phyloP scores from a whole-genome alignment of 2,113 vertebrate genomes.

The Struthidea cinerea region DNA sequence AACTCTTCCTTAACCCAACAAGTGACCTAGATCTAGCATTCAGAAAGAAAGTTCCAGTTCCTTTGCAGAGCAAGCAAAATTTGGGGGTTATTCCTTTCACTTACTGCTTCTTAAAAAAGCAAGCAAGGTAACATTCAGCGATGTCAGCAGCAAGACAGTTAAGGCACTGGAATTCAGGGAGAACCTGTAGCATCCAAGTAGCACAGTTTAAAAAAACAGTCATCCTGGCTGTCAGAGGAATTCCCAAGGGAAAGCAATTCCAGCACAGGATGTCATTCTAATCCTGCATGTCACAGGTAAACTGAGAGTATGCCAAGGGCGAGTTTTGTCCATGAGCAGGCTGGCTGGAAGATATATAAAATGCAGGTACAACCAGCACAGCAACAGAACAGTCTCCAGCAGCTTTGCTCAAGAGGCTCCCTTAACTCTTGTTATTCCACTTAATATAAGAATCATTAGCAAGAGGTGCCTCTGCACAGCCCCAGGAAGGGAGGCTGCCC shows the following conservation, averaged over 20 bases:
- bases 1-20: constrained; percentile 23
- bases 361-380: not conserved
- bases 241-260: not conserved
- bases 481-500: not conserved
- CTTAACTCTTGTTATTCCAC: not conserved
- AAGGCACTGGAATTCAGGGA: not conserved
- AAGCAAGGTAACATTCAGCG: not conserved
- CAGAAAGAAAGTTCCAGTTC: not conserved
- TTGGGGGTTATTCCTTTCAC: not conserved
- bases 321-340: not conserved
- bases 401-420: not conserved
- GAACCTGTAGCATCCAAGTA: not conserved
- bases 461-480: not conserved
- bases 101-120: not conserved
- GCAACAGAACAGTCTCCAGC: not conserved
- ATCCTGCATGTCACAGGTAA: not conserved
- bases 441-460: not conserved
- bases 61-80: not conserved
- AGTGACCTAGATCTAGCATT: not conserved
- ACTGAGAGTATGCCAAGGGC: not conserved
- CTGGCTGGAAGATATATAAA: not conserved
- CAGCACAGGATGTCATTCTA: not conserved
- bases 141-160: not conserved
- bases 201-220: not conserved
- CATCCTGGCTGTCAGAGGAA: not conserved